Conservation (phyloP, 2,113 vertebrate genomes). For the Agapornis roseicollis region DNA sequence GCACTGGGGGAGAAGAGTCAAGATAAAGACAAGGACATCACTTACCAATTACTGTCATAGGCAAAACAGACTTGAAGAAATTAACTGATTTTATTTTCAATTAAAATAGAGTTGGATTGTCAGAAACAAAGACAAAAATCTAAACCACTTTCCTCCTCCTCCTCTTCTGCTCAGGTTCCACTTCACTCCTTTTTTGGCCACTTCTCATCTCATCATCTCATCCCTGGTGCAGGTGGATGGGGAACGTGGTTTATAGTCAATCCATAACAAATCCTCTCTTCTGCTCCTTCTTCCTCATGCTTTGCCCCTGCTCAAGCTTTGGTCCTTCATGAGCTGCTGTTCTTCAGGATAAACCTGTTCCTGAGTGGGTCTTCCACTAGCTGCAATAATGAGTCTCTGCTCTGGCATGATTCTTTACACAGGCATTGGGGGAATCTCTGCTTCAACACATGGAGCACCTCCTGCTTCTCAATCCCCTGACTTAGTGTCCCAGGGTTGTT, state of each 20-base stretch:
- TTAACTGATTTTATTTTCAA: not conserved
- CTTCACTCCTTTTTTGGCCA: not conserved
- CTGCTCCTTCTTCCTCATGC: not conserved
- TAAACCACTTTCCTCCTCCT: not conserved
- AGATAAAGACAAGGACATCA: not conserved
- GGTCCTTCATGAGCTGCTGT: not conserved
- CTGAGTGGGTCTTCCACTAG: not conserved
- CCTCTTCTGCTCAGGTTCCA: not conserved
- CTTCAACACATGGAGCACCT: not conserved
- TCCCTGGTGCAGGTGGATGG: rapidly evolving
- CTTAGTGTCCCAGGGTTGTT: not conserved
- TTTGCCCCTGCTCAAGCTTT: not conserved
- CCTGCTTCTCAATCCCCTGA: not conserved
- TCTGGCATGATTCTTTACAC: not conserved
- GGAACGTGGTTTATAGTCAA: not conserved
- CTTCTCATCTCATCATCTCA: not conserved
- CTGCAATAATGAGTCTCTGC: not conserved
- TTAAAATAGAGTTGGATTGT: not conserved
- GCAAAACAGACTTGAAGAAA: not conserved
- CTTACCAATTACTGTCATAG: not conserved
- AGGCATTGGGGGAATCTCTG: not conserved
- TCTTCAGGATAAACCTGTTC: not conserved
- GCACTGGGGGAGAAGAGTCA: not conserved
- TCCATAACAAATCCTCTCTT: not conserved
- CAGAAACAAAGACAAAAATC: not conserved